Conservation (phyloP, 1,140 invertebrate species). For the Cotesia chilonis region DNA sequence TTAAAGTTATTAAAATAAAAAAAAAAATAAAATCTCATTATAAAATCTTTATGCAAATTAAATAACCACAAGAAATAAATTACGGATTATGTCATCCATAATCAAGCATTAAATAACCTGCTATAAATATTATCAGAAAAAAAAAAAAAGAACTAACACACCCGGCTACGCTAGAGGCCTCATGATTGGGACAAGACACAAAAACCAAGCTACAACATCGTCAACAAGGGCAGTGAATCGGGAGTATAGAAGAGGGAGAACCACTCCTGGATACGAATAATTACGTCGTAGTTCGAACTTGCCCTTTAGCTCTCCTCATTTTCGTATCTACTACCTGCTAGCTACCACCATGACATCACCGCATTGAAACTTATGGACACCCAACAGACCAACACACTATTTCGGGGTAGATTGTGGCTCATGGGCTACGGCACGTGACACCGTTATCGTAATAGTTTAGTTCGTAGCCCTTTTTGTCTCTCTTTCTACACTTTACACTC, state of each 20-base stretch:
- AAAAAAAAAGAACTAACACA: not conserved
- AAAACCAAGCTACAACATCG: slow-evolving; percentile 1
- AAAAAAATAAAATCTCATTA: too few relatives aligned
- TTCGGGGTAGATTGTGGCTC: too few relatives aligned
- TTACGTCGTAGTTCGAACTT: slow-evolving; percentile 11
- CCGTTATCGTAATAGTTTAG: not conserved
- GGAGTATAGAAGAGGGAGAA: not conserved
- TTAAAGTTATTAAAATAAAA: not conserved
- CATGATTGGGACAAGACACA: slow-evolving; percentile 11
- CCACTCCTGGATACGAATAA: slow-evolving; percentile 23
- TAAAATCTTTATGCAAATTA: slow-evolving; percentile 7
- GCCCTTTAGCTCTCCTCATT: slow-evolving; percentile 20
- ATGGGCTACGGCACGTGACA: not conserved
- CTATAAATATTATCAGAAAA: slow-evolving; percentile 15
- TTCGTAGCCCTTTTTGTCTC: not conserved
- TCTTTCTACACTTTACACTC: slow-evolving; percentile 26
- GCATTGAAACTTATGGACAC: not conserved
- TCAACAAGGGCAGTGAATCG: not conserved
- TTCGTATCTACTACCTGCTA: not conserved
- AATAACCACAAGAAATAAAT: not conserved
- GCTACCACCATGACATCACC: slow-evolving; percentile 20
- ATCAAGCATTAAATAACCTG: not conserved
- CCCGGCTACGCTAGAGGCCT: not conserved
- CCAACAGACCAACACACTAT: too few relatives aligned
- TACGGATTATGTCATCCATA: not conserved